Conservation (phyloP, 2,888 invertebrate species). For the Leptopilina drosophilae region DNA sequence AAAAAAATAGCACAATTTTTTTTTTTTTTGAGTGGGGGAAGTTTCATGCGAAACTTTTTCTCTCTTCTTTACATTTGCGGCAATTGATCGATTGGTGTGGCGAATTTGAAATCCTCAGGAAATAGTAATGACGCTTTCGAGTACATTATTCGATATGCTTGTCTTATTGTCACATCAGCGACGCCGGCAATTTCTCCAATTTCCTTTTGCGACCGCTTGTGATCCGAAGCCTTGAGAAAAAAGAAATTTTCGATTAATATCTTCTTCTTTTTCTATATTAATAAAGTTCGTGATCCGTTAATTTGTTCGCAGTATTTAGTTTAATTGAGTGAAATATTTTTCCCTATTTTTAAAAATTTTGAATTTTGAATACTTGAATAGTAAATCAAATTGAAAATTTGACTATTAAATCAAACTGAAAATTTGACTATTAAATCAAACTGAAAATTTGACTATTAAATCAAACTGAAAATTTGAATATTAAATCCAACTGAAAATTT, state of each 20-base stretch:
- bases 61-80: constrained; percentile 84
- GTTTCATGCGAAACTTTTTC: neutral
- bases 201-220: constrained; percentile 96
- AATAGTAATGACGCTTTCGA: constrained; percentile 95
- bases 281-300: too few relatives aligned
- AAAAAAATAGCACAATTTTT: neutral
- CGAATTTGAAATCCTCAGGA: constrained; percentile 97
- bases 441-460: too few relatives aligned
- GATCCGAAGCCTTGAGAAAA: constrained; percentile 87
- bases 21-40: neutral
- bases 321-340: too few relatives aligned
- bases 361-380: too few relatives aligned
- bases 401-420: too few relatives aligned
- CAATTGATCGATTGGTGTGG: constrained; percentile 94
- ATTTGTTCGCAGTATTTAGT: too few relatives aligned
- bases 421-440: too few relatives aligned
- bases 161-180: constrained; percentile 97
- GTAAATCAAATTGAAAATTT: too few relatives aligned
- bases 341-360: too few relatives aligned
- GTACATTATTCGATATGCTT: constrained; percentile 98
- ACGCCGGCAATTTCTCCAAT: constrained; percentile 99
- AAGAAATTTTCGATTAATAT: neutral
- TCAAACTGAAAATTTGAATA: too few relatives aligned
- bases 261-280: too few relatives aligned
- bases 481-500: too few relatives aligned